Base-by-base conservation (phyloP, 2,888 invertebrate species). In the Apamea monoglypha region DNA sequence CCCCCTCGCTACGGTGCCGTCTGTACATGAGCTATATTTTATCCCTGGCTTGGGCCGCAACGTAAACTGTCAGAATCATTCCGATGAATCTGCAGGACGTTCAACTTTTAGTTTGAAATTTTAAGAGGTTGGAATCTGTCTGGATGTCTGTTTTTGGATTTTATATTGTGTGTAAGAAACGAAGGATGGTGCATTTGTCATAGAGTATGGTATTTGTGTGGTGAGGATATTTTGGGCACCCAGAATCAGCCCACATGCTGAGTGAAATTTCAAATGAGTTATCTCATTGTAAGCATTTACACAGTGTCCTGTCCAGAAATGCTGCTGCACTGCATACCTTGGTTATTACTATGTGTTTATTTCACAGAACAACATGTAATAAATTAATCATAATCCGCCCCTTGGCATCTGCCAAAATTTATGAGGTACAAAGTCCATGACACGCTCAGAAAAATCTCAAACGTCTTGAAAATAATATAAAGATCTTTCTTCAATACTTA, bases 1-100 rank as follows among this genome's bases (percentile, higher is more conserved):
- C 89, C 88, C 92, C 91, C 89, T 88, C 94, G 91, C 94, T 93
- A 94, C 95, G 94, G 95, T 95, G 94, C 94, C 94, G 96, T 95
- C 96, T 96, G 95, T 94, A 94, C 95, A 94, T 93, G 95, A 94
- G 96, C 96, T 95, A 96, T 96, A 96, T 96, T 96, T 96, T 96
- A 96, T 96, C 95, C 95, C 94, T 93, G 95, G 92, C 95, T 95
- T 95, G 95, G 91, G 94, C 94, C 94, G 93, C 94, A 93, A 94
- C 94, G 95, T 95, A 96, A 96, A 96, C 96, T 96, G 96, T 96
- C 96, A 96, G 96, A 95, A 96, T 95, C 93, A 94, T 94, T 92
- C 92, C 92, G 92, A 92, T 92, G 93, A 92, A 93, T 94, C 93
- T 91, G 92, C 92, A 94, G 96, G 95, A 94, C 96, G 93, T 96